These are phyloP conservation scores for Syngnathus floridae DNA, from an alignment of 2,113 vertebrate species.

Conservation along the genomic window DNA sequence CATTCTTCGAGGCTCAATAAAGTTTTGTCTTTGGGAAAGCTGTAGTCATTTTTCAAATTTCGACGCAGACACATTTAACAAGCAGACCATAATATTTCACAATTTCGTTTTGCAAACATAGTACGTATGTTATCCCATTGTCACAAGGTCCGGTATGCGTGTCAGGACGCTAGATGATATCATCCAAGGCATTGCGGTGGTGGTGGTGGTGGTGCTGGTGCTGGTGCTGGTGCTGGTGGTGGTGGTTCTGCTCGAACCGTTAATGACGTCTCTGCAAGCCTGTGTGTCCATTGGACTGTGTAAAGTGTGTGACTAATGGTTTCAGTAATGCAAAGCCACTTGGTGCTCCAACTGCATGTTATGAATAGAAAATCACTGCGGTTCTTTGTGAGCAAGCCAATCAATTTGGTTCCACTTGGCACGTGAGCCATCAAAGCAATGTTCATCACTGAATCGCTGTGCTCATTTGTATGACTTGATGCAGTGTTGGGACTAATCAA, in stretches of 20 bases:
- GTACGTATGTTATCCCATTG: neutral
- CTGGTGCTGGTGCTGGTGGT: too few relatives aligned
- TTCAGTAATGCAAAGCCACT: constrained; percentile 47
- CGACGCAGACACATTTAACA: too few relatives aligned
- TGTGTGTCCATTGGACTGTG: constrained; percentile 19
- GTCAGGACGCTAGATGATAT: constrained; percentile 27
- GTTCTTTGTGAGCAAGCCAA: constrained; percentile 45
- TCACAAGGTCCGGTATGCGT: neutral
- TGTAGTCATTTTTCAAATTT: too few relatives aligned
- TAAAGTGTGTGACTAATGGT: constrained; percentile 42
- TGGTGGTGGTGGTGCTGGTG: too few relatives aligned
- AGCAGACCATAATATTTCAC: too few relatives aligned
- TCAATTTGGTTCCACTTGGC: constrained; percentile 45
- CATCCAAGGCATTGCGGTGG: constrained; percentile 26
- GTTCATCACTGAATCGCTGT: constrained; percentile 23
- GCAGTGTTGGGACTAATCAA: neutral
- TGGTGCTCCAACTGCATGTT: constrained; percentile 33
- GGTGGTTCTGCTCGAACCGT: constrained; percentile 29
- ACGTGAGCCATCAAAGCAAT: constrained; percentile 33
- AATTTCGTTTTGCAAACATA: neutral
- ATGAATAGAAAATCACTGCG: constrained; percentile 40
- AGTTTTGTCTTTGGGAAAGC: too few relatives aligned
- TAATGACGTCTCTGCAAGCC: constrained; percentile 12
- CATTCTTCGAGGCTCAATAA: too few relatives aligned
- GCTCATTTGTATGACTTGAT: neutral